Conservation (phyloP, 2,113 vertebrate species). For the Macaca nemestrina region DNA sequence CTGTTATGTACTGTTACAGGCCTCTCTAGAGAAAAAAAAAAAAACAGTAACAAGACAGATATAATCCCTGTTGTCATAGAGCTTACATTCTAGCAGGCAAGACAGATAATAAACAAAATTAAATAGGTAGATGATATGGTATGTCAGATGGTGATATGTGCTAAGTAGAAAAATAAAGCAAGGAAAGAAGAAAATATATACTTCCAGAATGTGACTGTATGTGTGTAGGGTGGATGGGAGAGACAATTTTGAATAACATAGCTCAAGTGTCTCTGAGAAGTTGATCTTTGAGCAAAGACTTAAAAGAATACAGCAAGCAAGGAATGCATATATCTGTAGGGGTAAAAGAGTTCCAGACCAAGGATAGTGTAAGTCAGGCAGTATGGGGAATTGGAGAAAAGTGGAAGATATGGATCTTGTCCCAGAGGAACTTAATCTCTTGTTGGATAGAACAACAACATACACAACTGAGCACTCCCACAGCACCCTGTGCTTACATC, state of each 20-base stretch:
- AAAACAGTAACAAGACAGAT: background rate
- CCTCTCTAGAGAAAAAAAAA: background rate
- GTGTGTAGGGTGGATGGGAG: accelerated
- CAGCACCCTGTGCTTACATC: background rate
- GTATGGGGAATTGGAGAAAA: background rate
- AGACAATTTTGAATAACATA: conserved; percentile 30
- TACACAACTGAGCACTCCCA: background rate
- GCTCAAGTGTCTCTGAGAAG: background rate
- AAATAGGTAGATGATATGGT: background rate
- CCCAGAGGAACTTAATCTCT: background rate
- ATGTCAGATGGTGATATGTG: background rate
- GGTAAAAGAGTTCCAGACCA: background rate
- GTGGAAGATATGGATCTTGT: background rate
- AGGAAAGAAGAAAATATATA: background rate
- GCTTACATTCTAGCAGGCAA: background rate
- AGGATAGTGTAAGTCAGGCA: background rate
- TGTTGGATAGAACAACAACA: background rate
- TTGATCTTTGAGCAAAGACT: conserved; percentile 16
- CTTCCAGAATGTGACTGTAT: background rate
- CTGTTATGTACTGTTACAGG: background rate
- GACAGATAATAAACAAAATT: background rate
- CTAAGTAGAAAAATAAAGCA: background rate
- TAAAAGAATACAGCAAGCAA: background rate
- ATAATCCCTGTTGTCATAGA: background rate
- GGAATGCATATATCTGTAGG: background rate